phyloP scores from a whole-genome alignment of 1,140 invertebrate species.

The Panagrolaimus sp. region DNA sequence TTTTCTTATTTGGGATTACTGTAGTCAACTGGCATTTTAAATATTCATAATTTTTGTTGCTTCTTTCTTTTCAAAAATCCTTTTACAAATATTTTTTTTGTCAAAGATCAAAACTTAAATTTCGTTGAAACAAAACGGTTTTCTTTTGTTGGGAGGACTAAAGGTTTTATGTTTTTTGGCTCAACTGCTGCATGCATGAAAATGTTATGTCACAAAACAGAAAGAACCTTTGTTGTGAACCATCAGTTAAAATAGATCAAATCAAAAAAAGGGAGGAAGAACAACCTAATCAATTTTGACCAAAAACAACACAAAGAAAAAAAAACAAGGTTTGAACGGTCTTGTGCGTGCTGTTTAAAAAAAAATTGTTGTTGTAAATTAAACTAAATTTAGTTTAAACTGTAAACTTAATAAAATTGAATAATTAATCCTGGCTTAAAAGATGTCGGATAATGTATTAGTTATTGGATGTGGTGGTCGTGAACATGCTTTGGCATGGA shows the following conservation, averaged over 20 bases:
- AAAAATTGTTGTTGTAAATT: neutral
- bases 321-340: neutral
- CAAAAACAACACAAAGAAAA: neutral
- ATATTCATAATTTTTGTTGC: too few species aligned
- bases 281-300: too few species aligned
- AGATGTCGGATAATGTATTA: slow-evolving; percentile 64
- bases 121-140: neutral
- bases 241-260: too few species aligned
- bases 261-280: too few species aligned
- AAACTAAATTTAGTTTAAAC: neutral
- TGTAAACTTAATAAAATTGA: too few species aligned
- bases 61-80: neutral
- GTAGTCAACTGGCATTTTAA: too few species aligned
- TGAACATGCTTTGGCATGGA: slow-evolving; percentile 87
- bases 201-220: slow-evolving; percentile 5
- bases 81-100: neutral
- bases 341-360: neutral
- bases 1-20: too few species aligned
- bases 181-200: neutral
- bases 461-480: slow-evolving; percentile 86
- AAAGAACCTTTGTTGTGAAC: too few species aligned
- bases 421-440: neutral
- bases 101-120: neutral
- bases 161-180: neutral
- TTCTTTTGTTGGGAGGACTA: neutral